phyloP scores from a whole-genome alignment of 1,140 invertebrate species.

The Uloborus diversus region DNA sequence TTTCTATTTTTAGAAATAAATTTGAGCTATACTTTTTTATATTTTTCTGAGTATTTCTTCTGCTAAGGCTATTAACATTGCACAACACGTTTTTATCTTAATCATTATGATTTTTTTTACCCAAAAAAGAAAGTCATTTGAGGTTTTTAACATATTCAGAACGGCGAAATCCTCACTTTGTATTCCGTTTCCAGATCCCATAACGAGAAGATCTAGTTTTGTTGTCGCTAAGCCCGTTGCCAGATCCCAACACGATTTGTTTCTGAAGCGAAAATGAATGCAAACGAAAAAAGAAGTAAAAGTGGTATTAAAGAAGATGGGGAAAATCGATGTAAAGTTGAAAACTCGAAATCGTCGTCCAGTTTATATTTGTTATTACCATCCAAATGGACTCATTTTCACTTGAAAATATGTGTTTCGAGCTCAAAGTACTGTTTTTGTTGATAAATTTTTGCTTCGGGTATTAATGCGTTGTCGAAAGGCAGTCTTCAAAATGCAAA shows the following conservation, averaged over 20 bases:
- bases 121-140: too few relatives aligned
- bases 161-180: conserved; percentile 10
- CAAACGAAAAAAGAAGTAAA: neutral
- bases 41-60: too few relatives aligned
- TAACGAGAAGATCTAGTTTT: conserved; percentile 39
- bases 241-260: conserved; percentile 5
- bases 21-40: too few relatives aligned
- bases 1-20: too few relatives aligned
- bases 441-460: neutral
- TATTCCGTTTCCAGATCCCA: neutral
- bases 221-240: conserved; percentile 20
- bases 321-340: neutral
- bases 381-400: neutral
- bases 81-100: too few relatives aligned
- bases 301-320: neutral
- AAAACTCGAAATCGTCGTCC: neutral
- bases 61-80: too few relatives aligned
- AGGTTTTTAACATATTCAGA: conserved; percentile 3
- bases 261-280: neutral
- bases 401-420: neutral
- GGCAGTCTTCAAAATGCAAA: neutral
- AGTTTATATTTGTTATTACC: neutral
- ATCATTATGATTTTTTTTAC: too few relatives aligned
- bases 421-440: neutral
- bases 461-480: too few relatives aligned